Base-by-base conservation (phyloP, 2,113 vertebrate species). In the Nestor notabilis region DNA sequence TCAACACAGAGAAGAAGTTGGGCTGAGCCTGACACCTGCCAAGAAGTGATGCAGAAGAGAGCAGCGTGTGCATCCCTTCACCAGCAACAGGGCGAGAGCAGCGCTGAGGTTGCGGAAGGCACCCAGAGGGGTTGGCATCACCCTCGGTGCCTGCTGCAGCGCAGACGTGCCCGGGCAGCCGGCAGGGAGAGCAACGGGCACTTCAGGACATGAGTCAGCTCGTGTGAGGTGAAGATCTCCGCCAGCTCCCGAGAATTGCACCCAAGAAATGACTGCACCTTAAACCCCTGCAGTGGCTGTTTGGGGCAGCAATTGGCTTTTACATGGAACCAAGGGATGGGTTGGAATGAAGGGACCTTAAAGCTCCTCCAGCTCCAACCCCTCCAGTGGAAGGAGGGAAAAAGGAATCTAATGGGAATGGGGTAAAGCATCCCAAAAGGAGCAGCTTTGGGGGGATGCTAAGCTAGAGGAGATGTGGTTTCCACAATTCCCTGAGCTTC, bases 1-100 rank as follows among this genome's bases (percentile, higher is more conserved):
- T 1, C 33, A 10, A 5, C 1, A 2, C 2, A 2, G 27, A 2
- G 27, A 27, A 9, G 8, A 7, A 1, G 1, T 3, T 3, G 41
- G 13, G 69, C 63, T 76, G 70, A 8, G 21, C 33, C 71, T 13
- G n/a, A 14, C 5, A 4, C 9, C 43, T 5, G 2, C 21, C 31
- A 2, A 37, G 43, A 56, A 5, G 8, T 2, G 11, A 17, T 0
- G 47, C 17, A 25, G 61, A 27, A 20, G 85, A 13, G 37, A 25
- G n/a, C 28, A 8, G 15, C 6, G 10, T 1, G 13, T 0, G 52
- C 25, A 5, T 55, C 39, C 46, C 39, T 33, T 6, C 10, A 0
- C 23, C 55, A 23, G 33, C 7, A 31, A 2, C 5, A 2, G 55
- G 53, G 3, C 4, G 68, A 65, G 56, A 12, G 27, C 5, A 11